Base-by-base conservation (phyloP, 2,888 invertebrate species). In the Alitta virens region DNA sequence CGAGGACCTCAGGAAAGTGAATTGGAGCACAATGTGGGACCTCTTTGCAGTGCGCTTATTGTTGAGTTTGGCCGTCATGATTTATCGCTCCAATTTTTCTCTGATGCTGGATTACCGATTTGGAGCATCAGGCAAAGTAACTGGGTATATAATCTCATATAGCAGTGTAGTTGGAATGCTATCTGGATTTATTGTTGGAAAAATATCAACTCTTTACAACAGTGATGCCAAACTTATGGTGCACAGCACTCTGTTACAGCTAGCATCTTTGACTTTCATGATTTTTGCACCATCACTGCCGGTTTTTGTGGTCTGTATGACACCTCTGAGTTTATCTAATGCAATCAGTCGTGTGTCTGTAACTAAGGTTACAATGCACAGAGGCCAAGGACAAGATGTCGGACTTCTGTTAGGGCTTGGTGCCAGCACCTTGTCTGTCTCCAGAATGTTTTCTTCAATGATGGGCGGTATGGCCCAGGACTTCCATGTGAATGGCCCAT, bases 61-160 rank as follows among this genome's bases (percentile, higher is more conserved):
- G 23, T 64, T 78, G 33, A 76, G 78, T 9, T 75, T 79, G 54
- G 74, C 81, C 16, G 71, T 77, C 23, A 67, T 82, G 18, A 62
- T 82, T 12, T 81, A 74, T 62, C 71, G 82, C 14, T 75, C 72
- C 51, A 80, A 80, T 64, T 78, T 78, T 62, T 72, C 75, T 0
- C 54, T 78, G 27, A 70, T 76, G 62, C 65, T 79, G 49, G 70
- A 69, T 51, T 69, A 75, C 46, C 74, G 71, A 54, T 81, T 73
- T 68, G 71, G 72, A 2, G 69, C 74, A 3, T 70, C 77, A 1
- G 74, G 78, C 2, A 72, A 67, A 43, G 70, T 66, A 2, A 72
- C 75, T 14, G 81, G 82, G 14, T 80, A 80, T 65, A 62, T 81
- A 12, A 80, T 75, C 21, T 81, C 82, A 2, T 79, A 74, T 60